Conservation (phyloP, 2,888 invertebrate genomes). For the Stenotaenia linearis region DNA sequence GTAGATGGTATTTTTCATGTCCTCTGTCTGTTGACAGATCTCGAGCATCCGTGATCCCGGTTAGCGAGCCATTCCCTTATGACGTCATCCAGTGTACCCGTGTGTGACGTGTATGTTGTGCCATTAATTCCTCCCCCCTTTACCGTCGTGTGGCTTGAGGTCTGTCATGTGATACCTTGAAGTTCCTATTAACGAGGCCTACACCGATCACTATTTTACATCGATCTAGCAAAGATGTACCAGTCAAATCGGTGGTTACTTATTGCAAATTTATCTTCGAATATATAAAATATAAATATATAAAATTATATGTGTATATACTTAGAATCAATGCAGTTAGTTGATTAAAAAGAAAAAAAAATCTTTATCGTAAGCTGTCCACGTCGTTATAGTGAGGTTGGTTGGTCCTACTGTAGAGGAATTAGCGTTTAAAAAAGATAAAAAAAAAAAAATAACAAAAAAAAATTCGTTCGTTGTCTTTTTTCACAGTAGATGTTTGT, state of each 20-base stretch:
- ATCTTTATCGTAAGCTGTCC: constrained; percentile 13
- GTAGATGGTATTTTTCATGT: background rate
- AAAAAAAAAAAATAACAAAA: background rate
- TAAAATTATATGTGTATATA: constrained; percentile 33
- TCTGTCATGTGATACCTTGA: constrained; percentile 31
- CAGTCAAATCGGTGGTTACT: constrained; percentile 32
- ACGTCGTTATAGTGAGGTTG: constrained; percentile 31
- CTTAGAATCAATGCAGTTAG: constrained; percentile 33
- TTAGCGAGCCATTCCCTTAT: background rate
- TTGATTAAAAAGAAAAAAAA: constrained; percentile 28
- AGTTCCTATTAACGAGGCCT: constrained; percentile 32
- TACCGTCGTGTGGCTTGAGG: constrained; percentile 29
- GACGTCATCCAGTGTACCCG: background rate
- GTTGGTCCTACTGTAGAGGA: constrained; percentile 29
- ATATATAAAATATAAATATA: constrained; percentile 30
- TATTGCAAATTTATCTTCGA: constrained; percentile 32
- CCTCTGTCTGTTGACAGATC: background rate
- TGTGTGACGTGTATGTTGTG: background rate
- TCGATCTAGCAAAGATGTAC: constrained; percentile 29
- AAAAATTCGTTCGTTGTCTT: background rate
- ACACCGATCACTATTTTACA: constrained; percentile 32
- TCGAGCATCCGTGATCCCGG: background rate
- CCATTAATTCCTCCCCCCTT: background rate
- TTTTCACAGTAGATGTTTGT: background rate
- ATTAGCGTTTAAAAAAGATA: background rate